These are phyloP conservation scores for Todiramphus saurophagus DNA, from an alignment of 2,113 vertebrate genomes.

Conservation along the genomic window DNA sequence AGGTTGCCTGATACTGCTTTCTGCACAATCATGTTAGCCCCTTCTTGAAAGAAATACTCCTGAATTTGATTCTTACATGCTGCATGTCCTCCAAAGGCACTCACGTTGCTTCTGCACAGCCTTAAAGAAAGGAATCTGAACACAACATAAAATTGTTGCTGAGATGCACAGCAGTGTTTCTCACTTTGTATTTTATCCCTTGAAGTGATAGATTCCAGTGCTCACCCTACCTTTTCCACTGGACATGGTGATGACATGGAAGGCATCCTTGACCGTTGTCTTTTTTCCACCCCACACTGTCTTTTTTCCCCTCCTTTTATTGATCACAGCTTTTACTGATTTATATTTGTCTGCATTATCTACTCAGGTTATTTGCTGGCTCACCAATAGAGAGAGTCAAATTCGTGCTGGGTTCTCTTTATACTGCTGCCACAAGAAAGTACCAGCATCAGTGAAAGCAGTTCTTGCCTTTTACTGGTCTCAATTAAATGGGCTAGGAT, in stretches of 20 bases:
- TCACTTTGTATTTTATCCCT: not conserved
- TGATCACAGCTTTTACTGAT: slow-evolving; percentile 24
- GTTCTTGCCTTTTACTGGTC: not conserved
- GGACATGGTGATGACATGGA: not conserved
- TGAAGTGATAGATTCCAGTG: not conserved
- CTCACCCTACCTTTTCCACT: not conserved
- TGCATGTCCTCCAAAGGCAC: not conserved
- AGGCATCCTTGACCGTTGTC: not conserved
- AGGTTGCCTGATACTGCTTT: not conserved
- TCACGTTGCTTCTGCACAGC: not conserved
- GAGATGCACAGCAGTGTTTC: not conserved
- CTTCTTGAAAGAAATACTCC: not conserved
- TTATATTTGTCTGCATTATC: slow-evolving; percentile 6
- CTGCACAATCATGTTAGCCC: not conserved
- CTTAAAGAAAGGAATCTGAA: not conserved
- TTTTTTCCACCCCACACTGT: not conserved
- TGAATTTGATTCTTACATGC: not conserved
- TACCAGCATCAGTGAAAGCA: not conserved
- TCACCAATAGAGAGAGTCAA: not conserved
- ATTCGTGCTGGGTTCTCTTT: not conserved
- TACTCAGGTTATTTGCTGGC: not conserved
- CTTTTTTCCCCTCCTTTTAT: not conserved
- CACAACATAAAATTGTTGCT: not conserved
- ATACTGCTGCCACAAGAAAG: not conserved
- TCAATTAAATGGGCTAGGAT: not conserved